phyloP scores from a whole-genome alignment of 2,797 vertebrate genomes.

The Betta splendens region DNA sequence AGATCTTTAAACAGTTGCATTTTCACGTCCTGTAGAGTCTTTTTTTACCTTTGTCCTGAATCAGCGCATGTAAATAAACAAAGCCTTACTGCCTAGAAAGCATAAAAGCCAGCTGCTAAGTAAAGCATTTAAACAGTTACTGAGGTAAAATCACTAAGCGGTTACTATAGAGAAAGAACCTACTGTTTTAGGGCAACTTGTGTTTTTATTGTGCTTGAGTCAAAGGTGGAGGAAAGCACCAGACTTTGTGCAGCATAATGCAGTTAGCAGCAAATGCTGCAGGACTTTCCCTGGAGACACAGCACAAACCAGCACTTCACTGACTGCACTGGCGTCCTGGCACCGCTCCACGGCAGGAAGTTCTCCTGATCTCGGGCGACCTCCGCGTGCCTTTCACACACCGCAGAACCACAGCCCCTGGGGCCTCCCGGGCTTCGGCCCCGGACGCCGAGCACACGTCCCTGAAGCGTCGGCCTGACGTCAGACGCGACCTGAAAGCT shows the following conservation, averaged over 20 bases:
- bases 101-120: too few relatives aligned
- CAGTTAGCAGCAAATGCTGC: constrained; percentile 42
- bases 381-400: constrained; percentile 61
- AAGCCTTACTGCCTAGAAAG: too few relatives aligned
- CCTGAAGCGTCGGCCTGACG: background rate
- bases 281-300: constrained; percentile 37
- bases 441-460: background rate
- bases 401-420: constrained; percentile 32
- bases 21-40: too few relatives aligned
- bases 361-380: constrained; percentile 68
- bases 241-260: constrained; percentile 12
- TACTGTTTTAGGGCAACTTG: too few relatives aligned
- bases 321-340: constrained; percentile 59
- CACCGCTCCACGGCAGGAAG: constrained; percentile 70
- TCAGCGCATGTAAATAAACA: too few relatives aligned
- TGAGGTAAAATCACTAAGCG: too few relatives aligned
- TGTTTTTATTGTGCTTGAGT: too few relatives aligned
- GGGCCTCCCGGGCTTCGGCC: constrained; percentile 13
- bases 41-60: too few relatives aligned
- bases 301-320: constrained; percentile 57
- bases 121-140: too few relatives aligned
- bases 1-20: too few relatives aligned
- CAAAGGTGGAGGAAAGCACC: constrained; percentile 11
- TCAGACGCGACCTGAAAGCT: background rate
- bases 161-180: too few relatives aligned